Percentiles rank a stretch among this genome's conserved stretches.
phyloP scores from a whole-genome alignment of 1,140 invertebrate genomes.

The Cydia splendana region DNA sequence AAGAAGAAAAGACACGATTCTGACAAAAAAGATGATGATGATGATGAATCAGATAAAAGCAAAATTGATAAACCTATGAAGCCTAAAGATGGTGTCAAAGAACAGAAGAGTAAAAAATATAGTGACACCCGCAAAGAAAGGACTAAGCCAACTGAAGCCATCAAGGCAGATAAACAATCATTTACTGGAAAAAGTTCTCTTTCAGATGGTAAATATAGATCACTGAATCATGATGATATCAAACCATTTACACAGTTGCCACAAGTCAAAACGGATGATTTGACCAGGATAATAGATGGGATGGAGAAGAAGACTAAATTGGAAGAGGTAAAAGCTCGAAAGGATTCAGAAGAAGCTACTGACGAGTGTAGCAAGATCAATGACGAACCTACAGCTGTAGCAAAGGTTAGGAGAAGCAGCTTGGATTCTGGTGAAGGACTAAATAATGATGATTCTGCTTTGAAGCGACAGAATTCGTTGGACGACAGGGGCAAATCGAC shows the following conservation, averaged over 20 bases:
- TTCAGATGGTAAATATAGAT: slow-evolving; percentile 61
- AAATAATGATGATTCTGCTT: slow-evolving; percentile 68
- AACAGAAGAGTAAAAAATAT: slow-evolving; percentile 76
- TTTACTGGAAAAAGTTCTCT: slow-evolving; percentile 67
- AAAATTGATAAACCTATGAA: slow-evolving; percentile 72
- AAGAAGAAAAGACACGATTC: slow-evolving; percentile 70
- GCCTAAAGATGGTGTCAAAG: slow-evolving; percentile 66
- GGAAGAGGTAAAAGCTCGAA: slow-evolving; percentile 50
- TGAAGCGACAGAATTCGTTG: slow-evolving; percentile 81
- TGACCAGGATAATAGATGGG: slow-evolving; percentile 72
- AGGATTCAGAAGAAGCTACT: slow-evolving; percentile 42
- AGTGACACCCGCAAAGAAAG: slow-evolving; percentile 76
- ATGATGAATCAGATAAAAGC: slow-evolving; percentile 56
- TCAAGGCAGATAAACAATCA: slow-evolving; percentile 64
- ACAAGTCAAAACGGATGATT: slow-evolving; percentile 74
- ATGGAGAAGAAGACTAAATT: slow-evolving; percentile 68
- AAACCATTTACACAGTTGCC: slow-evolving; percentile 77
- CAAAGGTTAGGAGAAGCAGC: slow-evolving; percentile 79
- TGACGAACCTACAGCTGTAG: slow-evolving; percentile 36
- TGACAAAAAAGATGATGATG: slow-evolving; percentile 68
- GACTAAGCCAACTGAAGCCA: slow-evolving; percentile 58
- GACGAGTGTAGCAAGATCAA: slow-evolving; percentile 37
- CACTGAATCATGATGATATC: slow-evolving; percentile 72
- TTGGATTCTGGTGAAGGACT: slow-evolving; percentile 78
- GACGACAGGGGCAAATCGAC: slow-evolving; percentile 79